Conservation (phyloP, 92 coral and sea anemone species). For the Palythoa caribaeorum region DNA sequence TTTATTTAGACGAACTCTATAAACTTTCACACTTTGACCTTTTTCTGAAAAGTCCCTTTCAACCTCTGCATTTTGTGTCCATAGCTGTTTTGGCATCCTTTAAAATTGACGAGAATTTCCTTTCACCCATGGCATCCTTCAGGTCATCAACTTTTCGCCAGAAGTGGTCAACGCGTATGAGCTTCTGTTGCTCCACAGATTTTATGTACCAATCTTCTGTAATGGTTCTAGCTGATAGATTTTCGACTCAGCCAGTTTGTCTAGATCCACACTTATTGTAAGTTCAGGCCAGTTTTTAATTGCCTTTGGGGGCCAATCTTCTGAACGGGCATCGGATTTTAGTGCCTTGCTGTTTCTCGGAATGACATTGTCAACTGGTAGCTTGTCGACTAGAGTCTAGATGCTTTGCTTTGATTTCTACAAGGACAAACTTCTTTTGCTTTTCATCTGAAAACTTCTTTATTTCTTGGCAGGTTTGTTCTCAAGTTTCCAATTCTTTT, state of each 20-base stretch:
- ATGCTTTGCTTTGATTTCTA: too few species aligned
- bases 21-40: conserved; percentile 55
- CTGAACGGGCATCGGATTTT: not conserved
- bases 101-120: conserved; percentile 31
- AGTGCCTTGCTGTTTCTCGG: too few species aligned
- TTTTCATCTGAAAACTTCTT: too few species aligned
- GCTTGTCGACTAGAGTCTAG: too few species aligned
- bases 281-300: not conserved
- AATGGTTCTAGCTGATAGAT: conserved; percentile 52
- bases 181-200: conserved; percentile 43
- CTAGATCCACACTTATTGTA: conserved; percentile 28
- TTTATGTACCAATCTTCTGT: conserved; percentile 51
- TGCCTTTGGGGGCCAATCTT: not conserved
- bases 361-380: too few species aligned
- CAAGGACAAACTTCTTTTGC: too few species aligned
- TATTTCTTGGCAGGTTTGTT: too few species aligned
- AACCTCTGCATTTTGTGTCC: conserved; percentile 59
- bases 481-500: too few species aligned
- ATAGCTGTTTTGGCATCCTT: conserved; percentile 50
- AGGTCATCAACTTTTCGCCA: conserved; percentile 52
- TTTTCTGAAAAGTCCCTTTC: conserved; percentile 59
- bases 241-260: conserved; percentile 51
- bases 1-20: conserved; percentile 54
- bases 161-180: conserved; percentile 45
- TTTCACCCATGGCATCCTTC: conserved; percentile 54